Percentiles rank a stretch among this genome's conserved stretches.
These are phyloP conservation scores for Macaca nemestrina DNA, from an alignment of 2,113 vertebrate genomes.

Conservation along the genomic window DNA sequence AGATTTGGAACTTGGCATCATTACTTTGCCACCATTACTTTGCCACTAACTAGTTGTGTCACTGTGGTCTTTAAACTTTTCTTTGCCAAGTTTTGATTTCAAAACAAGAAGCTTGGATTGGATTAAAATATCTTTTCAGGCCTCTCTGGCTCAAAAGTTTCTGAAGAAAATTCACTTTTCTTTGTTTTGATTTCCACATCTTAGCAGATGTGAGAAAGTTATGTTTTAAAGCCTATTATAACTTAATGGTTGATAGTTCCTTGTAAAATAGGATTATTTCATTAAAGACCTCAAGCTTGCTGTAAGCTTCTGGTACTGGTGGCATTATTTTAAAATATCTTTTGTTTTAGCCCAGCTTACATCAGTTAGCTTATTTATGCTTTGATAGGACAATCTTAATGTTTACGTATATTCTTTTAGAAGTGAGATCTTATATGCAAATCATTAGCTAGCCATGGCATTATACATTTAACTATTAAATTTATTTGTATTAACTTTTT, in stretches of 20 bases:
- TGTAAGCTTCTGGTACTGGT: neutral
- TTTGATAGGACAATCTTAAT: neutral
- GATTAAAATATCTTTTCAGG: neutral
- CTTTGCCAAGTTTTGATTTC: neutral
- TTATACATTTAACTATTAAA: slow-evolving; percentile 20
- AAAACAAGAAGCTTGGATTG: neutral
- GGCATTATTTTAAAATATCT: neutral
- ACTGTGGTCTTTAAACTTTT: neutral
- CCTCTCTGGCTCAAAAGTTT: neutral
- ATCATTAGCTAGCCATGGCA: neutral
- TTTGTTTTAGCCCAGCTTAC: neutral
- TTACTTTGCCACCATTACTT: neutral
- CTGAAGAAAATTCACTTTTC: neutral
- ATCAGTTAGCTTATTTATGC: neutral
- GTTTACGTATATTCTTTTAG: neutral
- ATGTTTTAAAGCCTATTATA: neutral
- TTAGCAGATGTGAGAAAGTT: neutral
- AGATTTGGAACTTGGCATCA: neutral
- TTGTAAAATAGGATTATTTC: neutral
- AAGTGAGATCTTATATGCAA: neutral
- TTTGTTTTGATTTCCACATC: neutral
- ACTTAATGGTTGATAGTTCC: neutral
- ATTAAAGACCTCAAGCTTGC: neutral
- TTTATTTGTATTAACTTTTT: slow-evolving; percentile 67
- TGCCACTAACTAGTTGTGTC: neutral